Percentiles rank a stretch among this genome's conserved stretches.
These are phyloP conservation scores for Protodeltote pygarga DNA, from an alignment of 2,888 invertebrate species.

Conservation along the genomic window DNA sequence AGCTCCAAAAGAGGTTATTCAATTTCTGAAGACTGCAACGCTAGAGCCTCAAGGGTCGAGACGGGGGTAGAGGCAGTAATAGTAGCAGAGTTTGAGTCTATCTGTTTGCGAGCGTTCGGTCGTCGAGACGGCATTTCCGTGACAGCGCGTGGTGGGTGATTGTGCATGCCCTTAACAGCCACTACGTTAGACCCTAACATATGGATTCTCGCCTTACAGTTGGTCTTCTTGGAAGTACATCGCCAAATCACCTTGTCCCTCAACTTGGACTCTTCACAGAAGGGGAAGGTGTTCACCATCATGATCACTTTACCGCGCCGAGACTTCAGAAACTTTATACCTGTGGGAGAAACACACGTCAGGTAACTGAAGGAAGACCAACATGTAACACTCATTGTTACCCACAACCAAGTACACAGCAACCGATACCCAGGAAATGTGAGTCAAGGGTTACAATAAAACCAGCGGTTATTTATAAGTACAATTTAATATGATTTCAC, in stretches of 20 bases:
- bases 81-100: constrained; percentile 39
- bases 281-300: constrained; percentile 86
- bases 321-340: constrained; percentile 83
- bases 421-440: constrained; percentile 10
- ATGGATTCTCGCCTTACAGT: constrained; percentile 84
- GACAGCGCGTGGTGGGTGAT: constrained; percentile 82
- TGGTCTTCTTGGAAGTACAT: constrained; percentile 85
- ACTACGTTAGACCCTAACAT: constrained; percentile 82
- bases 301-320: constrained; percentile 84
- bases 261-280: constrained; percentile 84
- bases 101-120: constrained; percentile 53
- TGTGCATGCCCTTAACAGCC: constrained; percentile 84
- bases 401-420: constrained; percentile 23
- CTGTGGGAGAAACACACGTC: constrained; percentile 73
- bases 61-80: constrained; percentile 26
- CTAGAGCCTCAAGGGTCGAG: constrained; percentile 39
- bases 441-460: constrained; percentile 64
- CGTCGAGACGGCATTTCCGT: constrained; percentile 64
- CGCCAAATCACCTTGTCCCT: constrained; percentile 85
- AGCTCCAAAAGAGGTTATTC: constrained; percentile 40
- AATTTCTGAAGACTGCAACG: constrained; percentile 49
- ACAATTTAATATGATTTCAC: constrained; percentile 86
- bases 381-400: neutral
- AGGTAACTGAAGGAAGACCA: constrained; percentile 51
- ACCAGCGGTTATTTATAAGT: constrained; percentile 84